Percentiles rank a stretch among this genome's conserved stretches.
These are phyloP conservation scores for Gerris lacustris DNA, from an alignment of 2,888 invertebrate genomes.

Conservation along the genomic window DNA sequence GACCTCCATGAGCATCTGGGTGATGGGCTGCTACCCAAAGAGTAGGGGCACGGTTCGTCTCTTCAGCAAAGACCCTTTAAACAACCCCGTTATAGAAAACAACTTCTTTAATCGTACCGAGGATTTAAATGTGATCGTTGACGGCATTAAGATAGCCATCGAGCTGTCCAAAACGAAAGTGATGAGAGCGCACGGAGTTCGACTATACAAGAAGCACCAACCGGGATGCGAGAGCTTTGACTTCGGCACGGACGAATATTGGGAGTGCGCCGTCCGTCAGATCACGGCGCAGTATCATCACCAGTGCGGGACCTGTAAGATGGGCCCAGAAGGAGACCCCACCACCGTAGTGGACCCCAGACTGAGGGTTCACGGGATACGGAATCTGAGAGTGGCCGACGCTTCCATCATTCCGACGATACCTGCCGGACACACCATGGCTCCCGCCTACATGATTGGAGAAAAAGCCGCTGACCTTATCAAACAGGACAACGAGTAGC, in stretches of 20 bases:
- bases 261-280: constrained; percentile 58
- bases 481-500: constrained; percentile 24
- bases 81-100: constrained; percentile 64
- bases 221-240: constrained; percentile 51
- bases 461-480: constrained; percentile 46
- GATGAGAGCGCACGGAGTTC: constrained; percentile 44
- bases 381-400: constrained; percentile 42
- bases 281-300: constrained; percentile 61
- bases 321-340: constrained; percentile 28
- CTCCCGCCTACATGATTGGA: constrained; percentile 45
- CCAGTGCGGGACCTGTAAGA: constrained; percentile 38
- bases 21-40: constrained; percentile 59
- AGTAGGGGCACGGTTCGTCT: constrained; percentile 61
- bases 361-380: constrained; percentile 39
- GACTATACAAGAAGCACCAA: constrained; percentile 46
- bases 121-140: constrained; percentile 57
- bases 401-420: constrained; percentile 45
- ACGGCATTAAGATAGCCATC: constrained; percentile 45
- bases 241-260: constrained; percentile 56
- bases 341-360: constrained; percentile 32
- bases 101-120: constrained; percentile 59
- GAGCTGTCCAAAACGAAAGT: constrained; percentile 43
- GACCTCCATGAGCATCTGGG: constrained; percentile 56
- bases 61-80: constrained; percentile 55
- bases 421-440: constrained; percentile 45